phyloP scores from a whole-genome alignment of 2,888 invertebrate species.

The Ctenicera cuprea region DNA sequence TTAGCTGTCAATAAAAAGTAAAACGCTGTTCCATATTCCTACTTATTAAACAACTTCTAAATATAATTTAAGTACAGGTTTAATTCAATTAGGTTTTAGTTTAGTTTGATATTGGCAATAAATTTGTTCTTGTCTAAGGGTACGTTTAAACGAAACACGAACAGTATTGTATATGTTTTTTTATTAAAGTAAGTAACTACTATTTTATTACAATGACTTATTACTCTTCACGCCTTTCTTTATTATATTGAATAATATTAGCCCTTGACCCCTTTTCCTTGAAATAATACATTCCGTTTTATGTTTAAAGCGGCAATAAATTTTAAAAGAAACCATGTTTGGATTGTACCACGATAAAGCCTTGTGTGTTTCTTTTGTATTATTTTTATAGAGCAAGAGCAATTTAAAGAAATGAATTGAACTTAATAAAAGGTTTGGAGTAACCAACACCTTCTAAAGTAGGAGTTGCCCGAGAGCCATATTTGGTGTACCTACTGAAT shows the following conservation, averaged over 20 bases:
- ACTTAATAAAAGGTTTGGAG: conserved; percentile 8
- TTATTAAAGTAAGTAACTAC: no score
- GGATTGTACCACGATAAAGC: conserved; percentile 13
- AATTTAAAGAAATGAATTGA: conserved; percentile 30
- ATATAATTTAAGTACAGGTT: no score
- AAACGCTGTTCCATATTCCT: no score
- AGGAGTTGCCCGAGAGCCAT: conserved; percentile 7
- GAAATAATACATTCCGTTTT: conserved; percentile 28
- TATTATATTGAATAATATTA: conserved; percentile 7
- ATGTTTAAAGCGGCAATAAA: conserved; percentile 30
- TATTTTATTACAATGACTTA: neutral
- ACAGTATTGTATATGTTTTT: no score
- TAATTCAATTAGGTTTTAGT: no score
- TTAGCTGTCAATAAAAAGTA: no score
- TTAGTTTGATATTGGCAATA: no score
- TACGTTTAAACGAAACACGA: no score
- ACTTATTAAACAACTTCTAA: no score
- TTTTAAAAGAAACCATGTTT: conserved; percentile 25
- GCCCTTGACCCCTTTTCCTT: conserved; percentile 29
- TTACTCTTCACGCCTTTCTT: neutral
- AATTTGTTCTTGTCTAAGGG: no score
- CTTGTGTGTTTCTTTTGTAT: conserved; percentile 16
- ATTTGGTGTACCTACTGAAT: conserved; percentile 31
- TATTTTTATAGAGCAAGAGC: conserved; percentile 16
- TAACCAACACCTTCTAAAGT: conserved; percentile 19